phyloP scores from a whole-genome alignment of 2,888 invertebrate species.

The Beris chalybata region DNA sequence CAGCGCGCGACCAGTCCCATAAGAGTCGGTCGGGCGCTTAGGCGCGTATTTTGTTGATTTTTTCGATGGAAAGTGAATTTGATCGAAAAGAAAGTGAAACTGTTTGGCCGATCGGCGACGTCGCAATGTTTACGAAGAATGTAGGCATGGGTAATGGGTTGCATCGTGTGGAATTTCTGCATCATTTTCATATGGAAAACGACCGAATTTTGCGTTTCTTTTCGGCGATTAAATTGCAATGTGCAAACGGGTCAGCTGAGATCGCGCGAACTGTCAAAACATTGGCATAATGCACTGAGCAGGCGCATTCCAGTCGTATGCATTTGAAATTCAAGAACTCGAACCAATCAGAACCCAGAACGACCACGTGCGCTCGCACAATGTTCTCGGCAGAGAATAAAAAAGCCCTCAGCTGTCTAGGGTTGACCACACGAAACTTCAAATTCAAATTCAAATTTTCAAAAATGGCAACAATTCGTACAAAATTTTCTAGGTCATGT shows the following conservation, averaged over 20 bases:
- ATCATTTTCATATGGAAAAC: constrained; percentile 19
- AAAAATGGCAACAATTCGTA: too few species aligned
- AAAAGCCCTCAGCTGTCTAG: too few species aligned
- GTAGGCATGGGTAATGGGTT: not conserved
- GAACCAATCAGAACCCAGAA: constrained; percentile 25
- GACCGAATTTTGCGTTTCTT: not conserved
- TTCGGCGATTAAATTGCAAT: not conserved
- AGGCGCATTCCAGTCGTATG: constrained; percentile 5
- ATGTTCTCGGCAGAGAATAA: not conserved
- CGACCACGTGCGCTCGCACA: not conserved
- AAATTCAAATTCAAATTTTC: too few species aligned
- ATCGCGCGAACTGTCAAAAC: constrained; percentile 23
- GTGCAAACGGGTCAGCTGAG: not conserved
- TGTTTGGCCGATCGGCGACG: constrained; percentile 12
- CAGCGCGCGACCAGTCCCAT: constrained; percentile 6
- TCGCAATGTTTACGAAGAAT: not conserved
- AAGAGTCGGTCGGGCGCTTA: not conserved
- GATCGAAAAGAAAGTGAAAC: constrained; percentile 32
- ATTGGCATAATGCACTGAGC: constrained; percentile 12
- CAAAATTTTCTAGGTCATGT: too few species aligned
- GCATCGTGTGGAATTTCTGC: not conserved
- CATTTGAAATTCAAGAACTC: constrained; percentile 21
- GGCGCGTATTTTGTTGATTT: constrained; percentile 13
- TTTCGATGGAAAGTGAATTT: constrained; percentile 29
- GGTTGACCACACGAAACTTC: too few species aligned